Conservation (phyloP, 2,797 vertebrate genomes). For the Lutjanus argentimaculatus region DNA sequence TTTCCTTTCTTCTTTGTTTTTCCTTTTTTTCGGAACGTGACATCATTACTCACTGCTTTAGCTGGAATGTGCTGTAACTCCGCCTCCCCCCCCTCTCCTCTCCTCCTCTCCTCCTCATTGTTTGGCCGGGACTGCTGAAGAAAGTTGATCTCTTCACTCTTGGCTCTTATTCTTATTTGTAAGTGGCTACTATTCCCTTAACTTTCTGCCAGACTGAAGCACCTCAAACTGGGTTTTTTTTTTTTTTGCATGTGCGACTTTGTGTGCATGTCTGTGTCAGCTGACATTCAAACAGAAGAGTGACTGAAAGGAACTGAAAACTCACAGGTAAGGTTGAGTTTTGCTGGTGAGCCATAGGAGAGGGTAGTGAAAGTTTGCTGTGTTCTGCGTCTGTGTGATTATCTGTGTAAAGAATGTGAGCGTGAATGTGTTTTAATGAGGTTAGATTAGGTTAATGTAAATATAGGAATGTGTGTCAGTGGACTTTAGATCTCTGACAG, state of each 20-base stretch:
- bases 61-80: conserved; percentile 81
- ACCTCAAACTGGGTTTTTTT: not conserved
- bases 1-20: conserved; percentile 56
- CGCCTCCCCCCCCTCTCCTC: conserved; percentile 60
- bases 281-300: conserved; percentile 41
- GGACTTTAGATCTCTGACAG: conserved; percentile 57
- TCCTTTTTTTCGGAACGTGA: conserved; percentile 70
- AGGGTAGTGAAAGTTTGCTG: conserved; percentile 51
- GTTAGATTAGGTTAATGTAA: not conserved
- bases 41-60: conserved; percentile 78
- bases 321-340: conserved; percentile 63
- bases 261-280: conserved; percentile 14
- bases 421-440: conserved; percentile 13
- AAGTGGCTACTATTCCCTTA: conserved; percentile 22
- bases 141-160: conserved; percentile 69
- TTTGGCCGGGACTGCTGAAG: conserved; percentile 66
- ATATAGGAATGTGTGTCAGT: conserved; percentile 31
- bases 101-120: conserved; percentile 69
- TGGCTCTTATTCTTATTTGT: conserved; percentile 40
- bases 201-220: conserved; percentile 19
- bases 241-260: conserved; percentile 1
- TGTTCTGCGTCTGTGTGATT: conserved; percentile 21
- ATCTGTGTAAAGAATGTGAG: conserved; percentile 10
- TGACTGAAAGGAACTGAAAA: conserved; percentile 53
- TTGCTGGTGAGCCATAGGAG: conserved; percentile 14